Base-by-base conservation (phyloP, 2,888 invertebrate genomes). In the Graphium colonna region DNA sequence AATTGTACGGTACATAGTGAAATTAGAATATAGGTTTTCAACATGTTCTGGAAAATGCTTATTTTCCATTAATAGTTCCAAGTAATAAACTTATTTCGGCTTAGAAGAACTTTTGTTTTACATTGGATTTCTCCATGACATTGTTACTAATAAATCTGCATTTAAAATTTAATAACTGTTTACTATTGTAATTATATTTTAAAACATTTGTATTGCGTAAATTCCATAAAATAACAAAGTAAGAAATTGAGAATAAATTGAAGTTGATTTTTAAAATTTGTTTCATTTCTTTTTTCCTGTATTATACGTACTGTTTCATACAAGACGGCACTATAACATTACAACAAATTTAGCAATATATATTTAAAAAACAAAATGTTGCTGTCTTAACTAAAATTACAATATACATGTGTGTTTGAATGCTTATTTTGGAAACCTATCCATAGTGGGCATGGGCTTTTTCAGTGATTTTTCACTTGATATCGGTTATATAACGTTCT, bases 81-180 rank as follows among this genome's bases (percentile, higher is more conserved):
- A 58, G 51, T 54, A 59, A 54, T 48, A 60, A 55, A 36, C 36
- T 68, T 67, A 61, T 64, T 68, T 66, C 64, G 61, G 67, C 66
- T 63, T 60, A 60, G 59, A 64, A 56, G 67, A 61, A 62, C 60
- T 68, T 64, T 71, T 68, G 64, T 67, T 72, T 62, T 67, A 63
- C 69, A 74, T 76, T 78, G 69, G 70, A 73, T 59, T 74, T 70
- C 71, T 75, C 85, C 84, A 84, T 87, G 84, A 86, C 85, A 87
- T 86, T 86, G 84, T 82, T 79, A 78, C 65, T 65, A 66, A 73
- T 73, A 73, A 79, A 77, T 71, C 77, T 84, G 88, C 89, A 88
- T 89, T 88, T 88, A 85, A 86, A 86, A 81, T 79, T 78, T 75
- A 80, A 78, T 76, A 79, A 79, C 79, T 86, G 83, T 84, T 84